Evolutionary conservation across 2,888 invertebrate species (phyloP), one percentile per base, ranked within the genome.

Genomic region (Mamestra brassicae): DNA sequence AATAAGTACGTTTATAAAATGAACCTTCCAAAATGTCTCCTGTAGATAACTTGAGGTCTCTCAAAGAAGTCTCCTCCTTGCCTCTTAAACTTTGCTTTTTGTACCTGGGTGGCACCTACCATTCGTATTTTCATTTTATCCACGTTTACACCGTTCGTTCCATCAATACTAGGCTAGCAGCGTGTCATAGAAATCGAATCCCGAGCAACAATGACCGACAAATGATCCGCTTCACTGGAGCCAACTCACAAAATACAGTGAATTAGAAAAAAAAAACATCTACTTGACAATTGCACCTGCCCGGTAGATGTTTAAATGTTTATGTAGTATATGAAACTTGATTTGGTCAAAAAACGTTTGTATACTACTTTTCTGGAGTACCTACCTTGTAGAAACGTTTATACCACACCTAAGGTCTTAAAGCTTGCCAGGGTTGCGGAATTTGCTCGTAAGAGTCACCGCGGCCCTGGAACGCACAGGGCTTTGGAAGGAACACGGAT

Each of bases 171-270:
- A 58, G 62, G 42, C 61, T 45, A 70, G 57, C 57, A 65, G 47
- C 60, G 65, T 74, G 50, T 45, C 52, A 69, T 36, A 72, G 73
- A 81, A 83, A 83, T 65, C 76, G 58, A 68, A 74, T 64, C 85
- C 73, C 52, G 67, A 61, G 67, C 62, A 66, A 86, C 83, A 86
- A 86, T 86, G 83, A 78, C 86, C 76, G 83, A 78, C 83, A 81
- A 83, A 80, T 80, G 84, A 75, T 82, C 58, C 88, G 88, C 88
- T 84, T 81, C 81, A 85, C 79, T 84, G 87, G 61, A 72, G 55
- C 70, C 73, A 80, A 76, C 82, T 70, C 76, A 83, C 71, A 81
- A 79, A 78, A 78, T 79, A 79, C 79, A 80, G 55, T 74, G 3
- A 68, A 77, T 74, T 15, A 62, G 57, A 78, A 86, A 82, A 84